Evolutionary conservation across 2,888 invertebrate species (phyloP).

Genomic region (Rotaria macrura): DNA sequence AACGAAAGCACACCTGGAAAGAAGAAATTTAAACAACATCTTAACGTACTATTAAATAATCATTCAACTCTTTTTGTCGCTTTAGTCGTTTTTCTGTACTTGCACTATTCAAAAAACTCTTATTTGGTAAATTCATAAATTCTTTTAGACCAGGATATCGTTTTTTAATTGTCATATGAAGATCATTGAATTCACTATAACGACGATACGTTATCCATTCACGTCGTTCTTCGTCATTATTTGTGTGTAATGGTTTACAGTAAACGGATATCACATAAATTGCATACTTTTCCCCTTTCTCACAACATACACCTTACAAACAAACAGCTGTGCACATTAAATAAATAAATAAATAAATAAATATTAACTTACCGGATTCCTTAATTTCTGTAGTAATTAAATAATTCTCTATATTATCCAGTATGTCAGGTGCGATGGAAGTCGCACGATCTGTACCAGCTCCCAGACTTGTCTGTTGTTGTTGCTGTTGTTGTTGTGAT

Average conservation of each 20-base stretch:
- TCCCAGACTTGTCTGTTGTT: neutral
- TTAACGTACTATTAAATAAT: neutral
- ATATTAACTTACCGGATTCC: neutral
- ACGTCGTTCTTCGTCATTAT: neutral
- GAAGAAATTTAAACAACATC: neutral
- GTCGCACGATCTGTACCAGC: neutral
- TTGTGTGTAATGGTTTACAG: neutral
- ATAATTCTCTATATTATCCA: constrained; percentile 10
- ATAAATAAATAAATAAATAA: neutral
- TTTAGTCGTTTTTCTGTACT: neutral
- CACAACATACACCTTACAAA: neutral
- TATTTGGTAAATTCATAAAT: neutral
- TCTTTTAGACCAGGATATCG: constrained; percentile 49
- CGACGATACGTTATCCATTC: constrained; percentile 80
- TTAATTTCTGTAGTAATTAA: neutral
- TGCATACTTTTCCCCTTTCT: neutral
- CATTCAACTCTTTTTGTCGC: constrained; percentile 1
- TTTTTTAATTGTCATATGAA: constrained; percentile 66
- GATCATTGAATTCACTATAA: constrained; percentile 83
- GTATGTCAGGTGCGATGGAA: neutral
- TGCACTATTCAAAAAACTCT: neutral
- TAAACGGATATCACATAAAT: constrained; percentile 13
- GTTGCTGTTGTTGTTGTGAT: no score
- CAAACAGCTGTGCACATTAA: neutral
- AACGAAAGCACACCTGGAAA: no score